A percentile compares a stretch with the other conserved stretches of the same genome.
phyloP scores from a whole-genome alignment of 2,113 vertebrate genomes.

The Chauna torquata region DNA sequence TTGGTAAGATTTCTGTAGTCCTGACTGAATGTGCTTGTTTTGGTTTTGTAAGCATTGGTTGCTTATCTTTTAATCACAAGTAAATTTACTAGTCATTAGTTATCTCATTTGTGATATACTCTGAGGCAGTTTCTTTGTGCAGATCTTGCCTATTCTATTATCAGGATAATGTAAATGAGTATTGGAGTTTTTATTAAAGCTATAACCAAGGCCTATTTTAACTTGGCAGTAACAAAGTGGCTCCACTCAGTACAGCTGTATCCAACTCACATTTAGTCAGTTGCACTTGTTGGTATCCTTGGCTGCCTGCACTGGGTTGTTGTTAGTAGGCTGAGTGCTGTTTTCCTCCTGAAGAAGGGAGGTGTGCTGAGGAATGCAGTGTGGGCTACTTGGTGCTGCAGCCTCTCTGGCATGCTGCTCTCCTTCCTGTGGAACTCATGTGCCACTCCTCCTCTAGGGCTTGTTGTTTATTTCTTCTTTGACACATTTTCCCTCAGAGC shows the following conservation, averaged over 20 bases:
- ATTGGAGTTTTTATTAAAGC: neutral
- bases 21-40: neutral
- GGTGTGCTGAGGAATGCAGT: neutral
- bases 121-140: neutral
- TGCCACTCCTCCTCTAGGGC: neutral
- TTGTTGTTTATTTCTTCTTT: constrained; percentile 27
- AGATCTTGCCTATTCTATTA: neutral
- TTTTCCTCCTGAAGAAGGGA: neutral
- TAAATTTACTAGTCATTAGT: neutral
- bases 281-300: neutral
- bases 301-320: fast-evolving
- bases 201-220: neutral
- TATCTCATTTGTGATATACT: neutral
- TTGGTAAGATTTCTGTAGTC: neutral
- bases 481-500: constrained; percentile 71
- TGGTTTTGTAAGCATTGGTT: neutral
- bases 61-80: neutral
- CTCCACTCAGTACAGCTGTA: neutral
- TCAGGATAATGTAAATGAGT: neutral
- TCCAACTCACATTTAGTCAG: neutral
- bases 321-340: neutral
- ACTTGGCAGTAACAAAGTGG: neutral
- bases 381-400: neutral
- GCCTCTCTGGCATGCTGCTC: neutral
- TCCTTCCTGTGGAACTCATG: neutral